Evolutionary conservation across 2,113 vertebrate species (phyloP).

Genomic region (Peromyscus leucopus): DNA sequence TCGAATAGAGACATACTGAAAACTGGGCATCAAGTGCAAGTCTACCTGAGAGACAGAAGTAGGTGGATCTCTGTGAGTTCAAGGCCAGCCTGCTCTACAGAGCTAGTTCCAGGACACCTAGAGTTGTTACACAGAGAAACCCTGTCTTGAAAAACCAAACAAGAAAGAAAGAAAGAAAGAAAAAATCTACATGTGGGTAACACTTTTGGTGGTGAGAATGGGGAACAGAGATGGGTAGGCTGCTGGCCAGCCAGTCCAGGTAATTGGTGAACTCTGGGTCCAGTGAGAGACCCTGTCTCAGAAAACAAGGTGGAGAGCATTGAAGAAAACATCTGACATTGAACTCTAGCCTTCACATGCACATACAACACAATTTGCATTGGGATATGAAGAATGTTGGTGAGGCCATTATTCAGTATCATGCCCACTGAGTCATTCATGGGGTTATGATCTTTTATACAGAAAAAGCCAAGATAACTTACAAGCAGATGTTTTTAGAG

Average conservation of each 20-base stretch:
- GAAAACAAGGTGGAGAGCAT: neutral
- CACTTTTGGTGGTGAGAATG: neutral
- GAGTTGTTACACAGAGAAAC: no score
- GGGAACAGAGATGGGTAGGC: neutral
- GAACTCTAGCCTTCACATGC: neutral
- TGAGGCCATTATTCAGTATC: neutral
- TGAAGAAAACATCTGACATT: neutral
- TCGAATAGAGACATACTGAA: neutral
- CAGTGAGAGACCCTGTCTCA: neutral
- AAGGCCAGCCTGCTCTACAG: no score
- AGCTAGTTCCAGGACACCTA: no score
- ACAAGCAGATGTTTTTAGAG: neutral
- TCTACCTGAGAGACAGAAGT: neutral
- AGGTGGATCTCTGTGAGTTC: no score
- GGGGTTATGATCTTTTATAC: neutral
- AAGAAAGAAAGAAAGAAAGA: no score
- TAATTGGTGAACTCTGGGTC: neutral
- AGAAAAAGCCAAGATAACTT: slow-evolving; percentile 19
- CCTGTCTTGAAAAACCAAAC: no score
- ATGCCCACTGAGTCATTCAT: neutral
- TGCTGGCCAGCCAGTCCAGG: neutral
- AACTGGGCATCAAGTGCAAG: neutral
- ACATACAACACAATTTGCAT: neutral
- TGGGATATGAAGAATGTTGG: neutral
- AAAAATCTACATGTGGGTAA: neutral